Base-by-base conservation (phyloP, 2,797 vertebrate genomes). In the Nannoperca australis region DNA sequence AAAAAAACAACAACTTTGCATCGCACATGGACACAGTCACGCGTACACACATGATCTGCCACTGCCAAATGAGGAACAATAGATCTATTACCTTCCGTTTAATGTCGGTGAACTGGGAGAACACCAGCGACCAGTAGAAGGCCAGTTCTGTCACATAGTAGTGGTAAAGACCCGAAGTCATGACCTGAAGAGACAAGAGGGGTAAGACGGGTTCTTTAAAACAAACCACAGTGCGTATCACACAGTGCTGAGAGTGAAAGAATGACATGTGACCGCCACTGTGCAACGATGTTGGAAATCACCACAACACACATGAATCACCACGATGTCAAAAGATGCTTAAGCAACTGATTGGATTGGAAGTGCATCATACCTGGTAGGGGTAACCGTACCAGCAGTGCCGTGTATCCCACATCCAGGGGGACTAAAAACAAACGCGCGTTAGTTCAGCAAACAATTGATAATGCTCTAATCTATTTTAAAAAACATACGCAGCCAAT, bases 71-170 rank as follows among this genome's bases (percentile, higher is more conserved):
- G 65, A 86, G 72, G 78, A 89, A 89, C 79, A 87, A 84, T 49
- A 47, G 58, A 56, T 0, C 0, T 27, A 74, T 97, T 90, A 99
- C 98, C 98, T 99, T 99, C 84, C 98, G 94, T 91, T 97, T 97
- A 91, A 99, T 97, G 94, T 99, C 98, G 69, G 88, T 98, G 95
- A 99, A 99, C 94, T 99, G 98, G 76, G 98, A 99, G 94, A 99
- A 99, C 97, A 99, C 96, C 55, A 99, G 97, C 34, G 98, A 98
- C 97, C 96, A 98, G 90, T 99, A 99, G 94, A 99, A 99, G 64
- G 97, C 96, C 95, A 99, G 93, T 83, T 99, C 96, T 83, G 93
- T 93, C 83, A 97, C 92, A 70, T 99, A 99, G 93, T 98, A 99
- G 92, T 94, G 93, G 94, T 97, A 98, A 89, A 99, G 93, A n/a